Percentiles rank a stretch among this genome's conserved stretches.
These are phyloP conservation scores for Zaprionus camerounensis DNA, from an alignment of 1,140 invertebrate species.

Conservation along the genomic window DNA sequence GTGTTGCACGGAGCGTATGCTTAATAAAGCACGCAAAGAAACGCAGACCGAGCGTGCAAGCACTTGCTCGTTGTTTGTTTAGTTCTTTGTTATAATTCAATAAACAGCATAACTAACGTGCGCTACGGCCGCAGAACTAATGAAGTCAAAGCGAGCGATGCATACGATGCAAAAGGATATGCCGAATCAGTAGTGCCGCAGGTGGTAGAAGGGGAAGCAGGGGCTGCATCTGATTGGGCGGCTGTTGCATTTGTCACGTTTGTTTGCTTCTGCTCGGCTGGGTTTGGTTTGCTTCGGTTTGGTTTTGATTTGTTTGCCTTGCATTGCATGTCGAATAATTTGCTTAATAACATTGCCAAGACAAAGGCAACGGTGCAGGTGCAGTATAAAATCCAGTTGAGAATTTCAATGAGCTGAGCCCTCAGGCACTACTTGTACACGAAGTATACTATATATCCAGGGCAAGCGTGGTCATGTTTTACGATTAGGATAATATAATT, in stretches of 20 bases:
- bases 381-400: not conserved
- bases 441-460: not conserved
- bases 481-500: constrained; percentile 4
- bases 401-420: not conserved
- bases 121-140: constrained; percentile 69
- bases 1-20: constrained; percentile 61
- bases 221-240: constrained; percentile 18
- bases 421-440: not conserved
- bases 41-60: constrained; percentile 12
- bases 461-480: not conserved
- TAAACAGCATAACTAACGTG: constrained; percentile 61
- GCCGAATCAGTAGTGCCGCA: constrained; percentile 1
- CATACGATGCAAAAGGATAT: constrained; percentile 3
- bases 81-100: constrained; percentile 64
- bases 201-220: not conserved
- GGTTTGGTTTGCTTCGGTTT: constrained; percentile 16
- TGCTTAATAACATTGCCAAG: constrained; percentile 26
- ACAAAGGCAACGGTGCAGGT: not conserved
- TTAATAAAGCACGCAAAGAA: constrained; percentile 46
- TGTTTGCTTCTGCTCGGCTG: constrained; percentile 18
- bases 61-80: constrained; percentile 22
- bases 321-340: constrained; percentile 35
- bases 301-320: constrained; percentile 39
- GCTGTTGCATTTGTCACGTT: constrained; percentile 35
- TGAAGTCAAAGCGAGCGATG: constrained; percentile 60